Base-by-base conservation (phyloP, 92 coral and sea anemone genomes). In the Phenganax subtilis region DNA sequence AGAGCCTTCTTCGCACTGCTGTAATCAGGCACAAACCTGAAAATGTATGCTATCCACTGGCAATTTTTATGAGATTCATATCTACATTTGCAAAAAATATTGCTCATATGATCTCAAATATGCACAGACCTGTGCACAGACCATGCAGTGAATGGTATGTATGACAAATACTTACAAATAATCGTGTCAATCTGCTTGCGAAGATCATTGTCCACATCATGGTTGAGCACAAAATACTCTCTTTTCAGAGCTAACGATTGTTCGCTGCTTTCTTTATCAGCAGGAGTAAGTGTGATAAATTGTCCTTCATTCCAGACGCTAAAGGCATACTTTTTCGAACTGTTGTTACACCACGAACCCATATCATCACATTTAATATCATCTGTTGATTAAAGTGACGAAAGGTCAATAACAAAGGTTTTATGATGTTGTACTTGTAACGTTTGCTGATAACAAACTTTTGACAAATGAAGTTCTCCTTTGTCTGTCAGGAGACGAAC, bases 301-400 rank as follows among this genome's bases (percentile, higher is more conserved):
- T 76, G 51, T 57, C 71, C 82, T n/a, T 81, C 86, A 67, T 73
- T 62, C 75, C 69, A 54, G 37, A 81, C 68, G 55, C 12, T 75
- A 74, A 86, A 86, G 51, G 64, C 54, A 75, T 72, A 81, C 63
- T 77, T 86, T 75, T 61, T 56, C 28, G 54, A 71, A 81, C 86
- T 86, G 89, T 86, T 86, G 82, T 86, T 86, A 31, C 86, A 56
- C 83, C 89, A 86, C 59, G 52, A 51, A 16, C 89, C 89, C 76
- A 86, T 75, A 72, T 86, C 89, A 67, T 86, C 86, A 76, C 89
- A 81, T 60, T 86, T 86, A 62, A 86, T 75, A 69, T 86, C 89
- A 72, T 81, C 72, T 16, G 83, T 75, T 81, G 82, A 81, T 82
- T 66, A 71, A 82, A 86, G 89, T 10, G 76, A 75, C 57, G 75